Base-by-base conservation (phyloP, 2,888 invertebrate species). In the Oegoconia quadripuncta region DNA sequence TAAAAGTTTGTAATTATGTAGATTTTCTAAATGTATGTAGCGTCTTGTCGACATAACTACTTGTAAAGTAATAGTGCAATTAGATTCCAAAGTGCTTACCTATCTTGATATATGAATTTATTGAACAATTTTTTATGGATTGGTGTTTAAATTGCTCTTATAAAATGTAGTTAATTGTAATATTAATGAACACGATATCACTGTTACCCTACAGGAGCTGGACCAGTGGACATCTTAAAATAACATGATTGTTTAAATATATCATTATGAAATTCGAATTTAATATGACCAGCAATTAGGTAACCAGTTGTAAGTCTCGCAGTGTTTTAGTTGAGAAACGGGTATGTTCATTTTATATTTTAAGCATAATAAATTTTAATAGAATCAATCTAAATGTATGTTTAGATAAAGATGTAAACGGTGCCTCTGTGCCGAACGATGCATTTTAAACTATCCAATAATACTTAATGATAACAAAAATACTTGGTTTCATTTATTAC, bases 21-120 rank as follows among this genome's bases (percentile, higher is more conserved):
- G 84, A 84, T 87, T 86, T 86, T 86, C 77, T 86, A 86, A 82
- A 67, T 86, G 84, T 86, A 80, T 58, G 73, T 82, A 82, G 81
- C 43, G 50, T 70, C 65, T 74, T 74, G 74, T 64, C 62, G 50
- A 61, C 50, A 57, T 55, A 41, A 46, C 49, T 58, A 60, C 74
- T 67, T 75, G 61, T 62, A 58, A 55, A 59, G 55, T 61, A 44
- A 73, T 73, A 76, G 73, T 72, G 62, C 73, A 65, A 62, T 73
- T 83, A 83, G 80, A 77, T 77, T 81, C 76, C 70, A 75, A 74
- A 75, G 72, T 74, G 83, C 81, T 84, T 84, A 76, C 81, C 83
- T 84, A 76, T 71, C 59, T 58, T 63, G 67, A 65, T 63, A 69
- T 69, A 72, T 74, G 71, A 68, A 64, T 66, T 55, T 58, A 60